Conservation (phyloP, 2,113 vertebrate genomes). For the Tretioscincus oriximinensis region DNA sequence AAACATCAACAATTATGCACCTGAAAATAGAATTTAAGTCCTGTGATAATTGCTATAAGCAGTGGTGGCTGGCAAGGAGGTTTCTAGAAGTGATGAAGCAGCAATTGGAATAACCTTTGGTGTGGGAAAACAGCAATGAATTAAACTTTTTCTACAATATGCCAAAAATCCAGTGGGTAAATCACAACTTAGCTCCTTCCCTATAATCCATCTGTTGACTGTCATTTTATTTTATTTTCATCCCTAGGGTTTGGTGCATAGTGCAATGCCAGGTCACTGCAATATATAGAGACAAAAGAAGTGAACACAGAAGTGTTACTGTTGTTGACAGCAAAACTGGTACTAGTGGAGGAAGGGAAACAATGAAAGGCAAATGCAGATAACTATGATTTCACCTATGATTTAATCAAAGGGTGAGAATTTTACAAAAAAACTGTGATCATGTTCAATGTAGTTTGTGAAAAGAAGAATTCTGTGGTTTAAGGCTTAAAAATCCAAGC, state of each 20-base stretch:
- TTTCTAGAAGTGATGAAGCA: too few relatives aligned
- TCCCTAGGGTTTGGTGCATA: neutral
- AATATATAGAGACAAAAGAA: neutral
- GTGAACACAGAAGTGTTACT: neutral
- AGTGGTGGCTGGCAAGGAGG: too few relatives aligned
- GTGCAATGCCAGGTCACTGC: neutral
- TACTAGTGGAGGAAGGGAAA: neutral
- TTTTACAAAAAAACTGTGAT: neutral
- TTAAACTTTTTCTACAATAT: too few relatives aligned
- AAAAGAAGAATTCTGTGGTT: neutral
- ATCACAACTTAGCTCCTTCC: neutral
- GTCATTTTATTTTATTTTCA: neutral
- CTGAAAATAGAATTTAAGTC: too few relatives aligned
- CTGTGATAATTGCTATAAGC: too few relatives aligned
- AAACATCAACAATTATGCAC: too few relatives aligned
- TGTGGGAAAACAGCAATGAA: too few relatives aligned
- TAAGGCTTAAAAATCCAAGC: slow-evolving; percentile 10
- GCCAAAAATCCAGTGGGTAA: too few relatives aligned
- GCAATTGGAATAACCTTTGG: too few relatives aligned
- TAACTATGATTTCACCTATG: neutral
- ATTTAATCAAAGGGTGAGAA: neutral
- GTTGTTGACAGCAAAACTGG: neutral
- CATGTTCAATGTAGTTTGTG: neutral
- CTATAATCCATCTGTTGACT: neutral
- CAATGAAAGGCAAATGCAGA: neutral